Conservation (phyloP, 2,113 vertebrate species). For the Ptychochromis oligacanthus region DNA sequence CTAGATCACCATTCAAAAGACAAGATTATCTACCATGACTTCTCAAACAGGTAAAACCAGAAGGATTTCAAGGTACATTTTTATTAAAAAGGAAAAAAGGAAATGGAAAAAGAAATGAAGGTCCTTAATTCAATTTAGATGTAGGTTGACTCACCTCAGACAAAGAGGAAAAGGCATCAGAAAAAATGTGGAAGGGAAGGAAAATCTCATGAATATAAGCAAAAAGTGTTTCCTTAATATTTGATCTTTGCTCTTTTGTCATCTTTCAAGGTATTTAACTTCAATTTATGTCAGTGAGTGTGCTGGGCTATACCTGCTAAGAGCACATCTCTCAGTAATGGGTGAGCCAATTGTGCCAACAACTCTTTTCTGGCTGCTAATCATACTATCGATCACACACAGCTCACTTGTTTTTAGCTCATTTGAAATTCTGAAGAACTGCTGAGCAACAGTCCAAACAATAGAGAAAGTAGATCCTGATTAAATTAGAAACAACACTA, state of each 20-base stretch:
- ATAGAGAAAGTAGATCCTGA: not conserved
- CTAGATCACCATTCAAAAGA: constrained; percentile 20
- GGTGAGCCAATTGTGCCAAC: constrained; percentile 29
- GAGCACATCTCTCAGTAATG: not conserved
- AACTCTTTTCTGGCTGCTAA: not conserved
- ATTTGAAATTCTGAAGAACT: constrained; percentile 3
- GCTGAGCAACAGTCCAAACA: not conserved
- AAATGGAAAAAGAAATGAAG: not conserved
- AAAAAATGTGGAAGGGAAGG: not conserved
- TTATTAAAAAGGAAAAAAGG: not conserved
- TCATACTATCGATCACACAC: not conserved
- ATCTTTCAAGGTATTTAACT: constrained; percentile 41
- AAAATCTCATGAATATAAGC: not conserved
- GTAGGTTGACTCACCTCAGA: constrained; percentile 15
- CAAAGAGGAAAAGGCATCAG: not conserved
- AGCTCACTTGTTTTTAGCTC: not conserved
- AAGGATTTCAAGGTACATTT: constrained; percentile 1
- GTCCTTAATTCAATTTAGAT: constrained; percentile 17
- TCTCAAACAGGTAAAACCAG: not conserved
- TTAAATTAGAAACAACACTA: not conserved
- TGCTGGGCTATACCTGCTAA: not conserved
- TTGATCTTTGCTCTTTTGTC: constrained; percentile 47
- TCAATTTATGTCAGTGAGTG: constrained; percentile 34
- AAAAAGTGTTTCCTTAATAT: constrained; percentile 21
- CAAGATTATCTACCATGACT: constrained; percentile 28